phyloP scores from a whole-genome alignment of 2,113 vertebrate genomes.

The Tychaedon coryphoeus region DNA sequence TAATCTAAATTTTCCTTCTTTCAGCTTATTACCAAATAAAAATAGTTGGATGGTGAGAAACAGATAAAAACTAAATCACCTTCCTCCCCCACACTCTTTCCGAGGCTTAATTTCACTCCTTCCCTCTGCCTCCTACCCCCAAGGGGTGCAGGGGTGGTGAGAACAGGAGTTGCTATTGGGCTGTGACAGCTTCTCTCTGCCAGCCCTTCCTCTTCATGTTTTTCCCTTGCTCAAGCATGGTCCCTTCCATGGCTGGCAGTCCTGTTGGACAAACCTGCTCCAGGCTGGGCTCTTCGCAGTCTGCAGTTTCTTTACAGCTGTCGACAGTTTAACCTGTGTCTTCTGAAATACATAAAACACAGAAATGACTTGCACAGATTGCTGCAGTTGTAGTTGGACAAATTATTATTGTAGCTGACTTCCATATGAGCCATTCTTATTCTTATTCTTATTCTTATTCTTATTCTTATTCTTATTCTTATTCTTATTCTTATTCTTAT shows the following conservation, averaged over 20 bases:
- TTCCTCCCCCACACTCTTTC: neutral
- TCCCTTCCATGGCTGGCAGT: neutral
- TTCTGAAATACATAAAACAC: rapidly evolving
- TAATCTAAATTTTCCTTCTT: neutral
- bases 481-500: no score
- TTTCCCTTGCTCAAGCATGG: neutral
- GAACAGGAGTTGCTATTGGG: rapidly evolving
- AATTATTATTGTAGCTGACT: neutral
- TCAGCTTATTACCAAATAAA: neutral
- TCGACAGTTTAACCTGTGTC: neutral
- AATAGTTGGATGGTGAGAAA: neutral
- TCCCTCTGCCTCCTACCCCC: neutral
- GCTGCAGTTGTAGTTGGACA: neutral
- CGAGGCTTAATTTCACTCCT: neutral
- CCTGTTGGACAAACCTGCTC: neutral
- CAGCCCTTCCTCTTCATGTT: neutral
- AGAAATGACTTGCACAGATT: neutral
- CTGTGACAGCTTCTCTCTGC: neutral
- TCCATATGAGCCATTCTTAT: neutral
- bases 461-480: no score
- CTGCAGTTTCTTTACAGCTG: neutral
- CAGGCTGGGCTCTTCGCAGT: neutral
- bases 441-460: neutral
- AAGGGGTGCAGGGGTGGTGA: neutral
- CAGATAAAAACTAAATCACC: neutral